phyloP scores from a whole-genome alignment of 2,113 vertebrate species.

The Pao palembangensis region DNA sequence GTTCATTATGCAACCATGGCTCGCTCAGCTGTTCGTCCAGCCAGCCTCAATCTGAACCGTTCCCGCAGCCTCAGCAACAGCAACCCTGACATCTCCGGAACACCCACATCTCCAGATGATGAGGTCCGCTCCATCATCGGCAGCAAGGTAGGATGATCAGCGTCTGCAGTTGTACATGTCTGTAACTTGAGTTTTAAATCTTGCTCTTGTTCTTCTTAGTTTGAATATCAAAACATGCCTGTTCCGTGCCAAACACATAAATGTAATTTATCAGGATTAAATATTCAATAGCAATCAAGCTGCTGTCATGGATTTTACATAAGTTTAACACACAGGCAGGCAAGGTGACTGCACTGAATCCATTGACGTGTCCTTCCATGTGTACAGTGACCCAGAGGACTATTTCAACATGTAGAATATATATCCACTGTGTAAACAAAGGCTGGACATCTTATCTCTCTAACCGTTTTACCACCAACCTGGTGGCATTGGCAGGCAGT shows the following conservation, averaged over 20 bases:
- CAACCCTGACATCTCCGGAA: slow-evolving; percentile 96
- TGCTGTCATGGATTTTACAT: slow-evolving; percentile 21
- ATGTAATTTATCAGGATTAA: slow-evolving; percentile 22
- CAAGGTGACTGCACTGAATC: slow-evolving; percentile 11
- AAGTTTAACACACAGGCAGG: slow-evolving; percentile 13
- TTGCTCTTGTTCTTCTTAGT: too few relatives aligned
- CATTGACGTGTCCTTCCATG: slow-evolving; percentile 23
- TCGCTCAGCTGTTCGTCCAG: slow-evolving; percentile 89
- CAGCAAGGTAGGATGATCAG: slow-evolving; percentile 83
- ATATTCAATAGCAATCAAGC: slow-evolving; percentile 26
- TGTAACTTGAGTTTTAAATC: too few relatives aligned
- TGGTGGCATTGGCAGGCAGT: slow-evolving; percentile 2
- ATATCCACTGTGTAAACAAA: slow-evolving; percentile 54
- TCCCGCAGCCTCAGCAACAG: slow-evolving; percentile 98
- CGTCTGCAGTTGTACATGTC: too few relatives aligned
- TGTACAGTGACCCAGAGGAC: slow-evolving; percentile 29
- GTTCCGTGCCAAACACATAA: background rate
- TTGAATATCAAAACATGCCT: too few relatives aligned
- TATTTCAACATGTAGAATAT: slow-evolving; percentile 50
- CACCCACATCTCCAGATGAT: slow-evolving; percentile 93
- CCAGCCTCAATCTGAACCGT: slow-evolving; percentile 94
- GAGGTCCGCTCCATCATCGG: slow-evolving; percentile 96
- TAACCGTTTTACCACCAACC: slow-evolving; percentile 57
- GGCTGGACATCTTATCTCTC: slow-evolving; percentile 68
- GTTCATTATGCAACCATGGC: slow-evolving; percentile 99